These are phyloP conservation scores for Trachelus troglodyta DNA, from an alignment of 2,888 invertebrate genomes.

Conservation along the genomic window DNA sequence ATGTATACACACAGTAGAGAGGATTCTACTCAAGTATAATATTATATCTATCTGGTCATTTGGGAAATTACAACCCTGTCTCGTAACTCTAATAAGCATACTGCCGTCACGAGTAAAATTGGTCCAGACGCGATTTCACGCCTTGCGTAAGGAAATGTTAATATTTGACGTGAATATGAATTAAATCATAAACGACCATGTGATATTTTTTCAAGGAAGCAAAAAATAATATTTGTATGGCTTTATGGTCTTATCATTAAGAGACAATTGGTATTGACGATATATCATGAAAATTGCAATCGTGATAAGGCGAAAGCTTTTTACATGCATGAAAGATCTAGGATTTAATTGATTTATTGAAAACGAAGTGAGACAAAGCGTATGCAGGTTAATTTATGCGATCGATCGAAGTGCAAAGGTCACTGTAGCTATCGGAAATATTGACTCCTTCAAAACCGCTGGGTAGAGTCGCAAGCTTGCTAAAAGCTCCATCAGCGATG, in stretches of 20 bases:
- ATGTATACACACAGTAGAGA: neutral
- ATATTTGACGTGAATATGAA: neutral
- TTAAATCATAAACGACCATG: neutral
- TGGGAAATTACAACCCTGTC: neutral
- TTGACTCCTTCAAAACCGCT: neutral
- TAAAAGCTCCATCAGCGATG: neutral
- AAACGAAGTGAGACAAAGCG: neutral
- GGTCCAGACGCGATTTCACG: neutral
- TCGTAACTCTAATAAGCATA: neutral
- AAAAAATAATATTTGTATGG: neutral
- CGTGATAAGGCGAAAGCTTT: neutral
- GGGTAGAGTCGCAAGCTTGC: neutral
- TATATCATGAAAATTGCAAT: neutral
- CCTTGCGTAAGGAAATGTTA: neutral
- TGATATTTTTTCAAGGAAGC: neutral
- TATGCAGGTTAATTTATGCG: neutral
- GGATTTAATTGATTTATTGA: neutral
- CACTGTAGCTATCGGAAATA: neutral
- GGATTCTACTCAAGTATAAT: neutral
- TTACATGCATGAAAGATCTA: neutral
- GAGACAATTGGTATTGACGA: neutral
- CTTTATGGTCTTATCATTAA: neutral
- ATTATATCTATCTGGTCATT: neutral
- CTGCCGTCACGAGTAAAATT: neutral
- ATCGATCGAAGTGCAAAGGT: neutral